A percentile compares a stretch with the other conserved stretches of the same genome.
phyloP scores from a whole-genome alignment of 2,797 vertebrate genomes.

The Phoebastria nigripes region DNA sequence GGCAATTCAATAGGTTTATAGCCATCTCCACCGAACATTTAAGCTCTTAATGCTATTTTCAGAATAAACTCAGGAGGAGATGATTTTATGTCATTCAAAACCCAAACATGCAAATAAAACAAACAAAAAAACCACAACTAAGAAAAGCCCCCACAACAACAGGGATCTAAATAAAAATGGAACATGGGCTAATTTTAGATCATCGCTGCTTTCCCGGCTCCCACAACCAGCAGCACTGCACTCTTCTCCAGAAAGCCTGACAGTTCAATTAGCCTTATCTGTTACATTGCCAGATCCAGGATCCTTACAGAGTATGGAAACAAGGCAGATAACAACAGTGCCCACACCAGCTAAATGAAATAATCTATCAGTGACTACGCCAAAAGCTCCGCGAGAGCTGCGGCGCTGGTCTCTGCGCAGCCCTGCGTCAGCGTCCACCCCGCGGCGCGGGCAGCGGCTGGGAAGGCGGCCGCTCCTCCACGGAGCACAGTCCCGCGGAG shows the following conservation, averaged over 20 bases:
- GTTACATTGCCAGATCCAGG: not conserved
- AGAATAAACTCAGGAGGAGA: slow-evolving; percentile 4
- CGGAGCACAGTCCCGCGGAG: accelerated
- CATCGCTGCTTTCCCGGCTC: not conserved
- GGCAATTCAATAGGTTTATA: not conserved
- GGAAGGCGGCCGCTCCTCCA: not conserved
- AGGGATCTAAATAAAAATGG: not conserved
- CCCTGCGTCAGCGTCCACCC: not conserved
- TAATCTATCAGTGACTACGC: not conserved
- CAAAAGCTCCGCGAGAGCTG: accelerated
- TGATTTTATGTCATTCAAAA: slow-evolving; percentile 14
- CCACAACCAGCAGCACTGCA: not conserved
- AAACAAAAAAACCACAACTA: not conserved
- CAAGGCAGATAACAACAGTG: not conserved
- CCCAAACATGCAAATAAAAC: slow-evolving; percentile 18
- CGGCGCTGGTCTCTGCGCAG: not conserved
- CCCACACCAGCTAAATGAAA: not conserved
- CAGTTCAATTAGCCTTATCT: slow-evolving; percentile 12
- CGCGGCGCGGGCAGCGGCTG: accelerated
- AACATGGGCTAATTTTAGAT: slow-evolving; percentile 21
- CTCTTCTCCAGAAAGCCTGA: not conserved
- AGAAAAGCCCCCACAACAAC: not conserved
- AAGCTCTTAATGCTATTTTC: not conserved
- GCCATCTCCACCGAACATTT: not conserved
- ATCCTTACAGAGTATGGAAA: not conserved